Evolutionary conservation across 2,113 vertebrate species (phyloP).

Genomic region (Hippocampus barbouri): DNA sequence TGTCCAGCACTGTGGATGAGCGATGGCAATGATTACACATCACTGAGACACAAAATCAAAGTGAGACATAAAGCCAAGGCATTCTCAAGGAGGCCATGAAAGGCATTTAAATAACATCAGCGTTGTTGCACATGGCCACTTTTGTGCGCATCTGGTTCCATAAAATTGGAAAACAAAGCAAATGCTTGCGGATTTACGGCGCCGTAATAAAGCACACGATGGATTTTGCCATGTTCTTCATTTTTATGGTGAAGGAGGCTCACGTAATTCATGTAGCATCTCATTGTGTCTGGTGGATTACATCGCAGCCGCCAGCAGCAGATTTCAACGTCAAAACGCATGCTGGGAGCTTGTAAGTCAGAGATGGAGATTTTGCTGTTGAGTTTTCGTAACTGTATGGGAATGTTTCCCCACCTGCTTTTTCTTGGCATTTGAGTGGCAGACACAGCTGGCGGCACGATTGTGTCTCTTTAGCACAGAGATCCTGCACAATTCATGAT

Average conservation of each 20-base stretch:
- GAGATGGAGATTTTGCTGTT: conserved; percentile 54
- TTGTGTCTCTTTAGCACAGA: neutral
- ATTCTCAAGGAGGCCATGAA: conserved; percentile 8
- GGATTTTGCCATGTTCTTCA: conserved; percentile 22
- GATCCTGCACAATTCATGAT: neutral
- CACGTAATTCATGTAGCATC: conserved; percentile 33
- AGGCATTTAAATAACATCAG: conserved; percentile 27
- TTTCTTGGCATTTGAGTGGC: conserved; percentile 44
- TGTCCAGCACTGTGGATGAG: conserved; percentile 5
- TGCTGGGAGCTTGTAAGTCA: conserved; percentile 34
- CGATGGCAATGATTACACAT: conserved; percentile 15
- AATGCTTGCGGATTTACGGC: conserved; percentile 17
- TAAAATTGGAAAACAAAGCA: conserved; percentile 28
- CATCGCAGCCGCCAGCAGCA: neutral
- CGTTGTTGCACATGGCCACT: conserved; percentile 15
- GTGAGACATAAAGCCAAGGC: conserved; percentile 15
- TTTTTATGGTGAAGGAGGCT: conserved; percentile 19
- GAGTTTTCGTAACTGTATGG: conserved; percentile 57
- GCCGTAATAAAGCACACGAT: conserved; percentile 12
- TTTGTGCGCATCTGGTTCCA: conserved; percentile 14
- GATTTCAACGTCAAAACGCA: conserved; percentile 27
- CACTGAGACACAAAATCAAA: conserved; percentile 27
- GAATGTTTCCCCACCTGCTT: conserved; percentile 36
- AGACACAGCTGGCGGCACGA: conserved; percentile 48
- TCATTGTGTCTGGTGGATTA: conserved; percentile 11